Evolutionary conservation across 2,113 vertebrate genomes (phyloP).

Genomic region (Mus pahari): DNA sequence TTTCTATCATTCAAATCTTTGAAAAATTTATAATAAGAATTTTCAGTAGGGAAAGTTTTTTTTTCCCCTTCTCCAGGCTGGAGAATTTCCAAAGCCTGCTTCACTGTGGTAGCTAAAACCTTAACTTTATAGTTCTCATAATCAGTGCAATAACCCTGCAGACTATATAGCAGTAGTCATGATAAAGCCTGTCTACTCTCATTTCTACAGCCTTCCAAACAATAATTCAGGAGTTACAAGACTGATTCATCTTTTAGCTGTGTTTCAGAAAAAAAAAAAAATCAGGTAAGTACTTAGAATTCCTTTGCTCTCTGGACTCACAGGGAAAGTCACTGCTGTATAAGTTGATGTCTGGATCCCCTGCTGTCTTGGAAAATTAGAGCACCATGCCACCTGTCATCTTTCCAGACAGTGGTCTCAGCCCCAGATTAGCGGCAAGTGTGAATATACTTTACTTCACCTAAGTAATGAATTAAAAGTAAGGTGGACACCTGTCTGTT

Average conservation of each 20-base stretch:
- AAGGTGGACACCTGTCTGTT: slow-evolving; percentile 14
- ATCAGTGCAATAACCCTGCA: background rate
- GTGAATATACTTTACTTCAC: background rate
- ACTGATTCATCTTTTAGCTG: slow-evolving; percentile 31
- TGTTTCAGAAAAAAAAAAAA: background rate
- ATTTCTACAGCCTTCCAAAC: background rate
- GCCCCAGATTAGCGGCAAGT: background rate
- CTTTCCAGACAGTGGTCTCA: background rate
- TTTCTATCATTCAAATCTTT: slow-evolving; percentile 54
- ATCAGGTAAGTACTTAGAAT: background rate
- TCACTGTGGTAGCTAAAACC: background rate
- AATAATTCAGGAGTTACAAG: slow-evolving; percentile 44
- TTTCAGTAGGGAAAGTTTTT: background rate
- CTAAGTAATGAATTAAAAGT: background rate
- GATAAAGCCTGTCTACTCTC: background rate
- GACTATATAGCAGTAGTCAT: background rate
- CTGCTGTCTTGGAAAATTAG: background rate
- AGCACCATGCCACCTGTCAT: background rate
- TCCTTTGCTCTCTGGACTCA: background rate
- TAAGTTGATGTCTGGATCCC: background rate
- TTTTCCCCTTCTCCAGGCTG: background rate
- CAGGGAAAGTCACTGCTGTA: background rate
- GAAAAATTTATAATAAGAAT: slow-evolving; percentile 21
- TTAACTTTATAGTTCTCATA: slow-evolving; percentile 39
- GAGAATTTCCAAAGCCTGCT: slow-evolving; percentile 21